phyloP scores from a whole-genome alignment of 1,140 invertebrate genomes.

The Drosophila subpulchrella region DNA sequence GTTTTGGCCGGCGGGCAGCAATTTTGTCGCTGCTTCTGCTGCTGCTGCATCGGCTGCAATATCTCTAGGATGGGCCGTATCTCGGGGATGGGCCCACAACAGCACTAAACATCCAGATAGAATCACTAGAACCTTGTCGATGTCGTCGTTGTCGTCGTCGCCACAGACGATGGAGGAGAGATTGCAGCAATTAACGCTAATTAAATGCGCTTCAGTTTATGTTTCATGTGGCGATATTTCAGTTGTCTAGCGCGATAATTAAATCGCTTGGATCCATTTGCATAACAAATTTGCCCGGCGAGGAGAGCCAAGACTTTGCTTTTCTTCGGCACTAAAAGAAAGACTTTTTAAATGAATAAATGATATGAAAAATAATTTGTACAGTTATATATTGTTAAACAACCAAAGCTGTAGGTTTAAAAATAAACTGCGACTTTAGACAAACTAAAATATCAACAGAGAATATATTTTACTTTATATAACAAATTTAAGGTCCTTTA shows the following conservation, averaged over 20 bases:
- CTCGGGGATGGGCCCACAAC: constrained; percentile 34
- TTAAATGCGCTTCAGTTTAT: constrained; percentile 83
- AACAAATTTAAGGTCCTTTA: no score
- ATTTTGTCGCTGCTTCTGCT: constrained; percentile 68
- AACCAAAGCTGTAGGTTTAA: no score
- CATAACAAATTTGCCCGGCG: constrained; percentile 74
- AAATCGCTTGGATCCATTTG: constrained; percentile 77
- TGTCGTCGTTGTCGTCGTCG: constrained; percentile 35
- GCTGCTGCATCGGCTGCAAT: constrained; percentile 6
- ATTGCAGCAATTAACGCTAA: constrained; percentile 83
- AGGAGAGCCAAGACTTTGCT: constrained; percentile 6
- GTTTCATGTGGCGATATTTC: constrained; percentile 82
- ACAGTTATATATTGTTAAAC: no score
- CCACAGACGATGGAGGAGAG: constrained; percentile 65
- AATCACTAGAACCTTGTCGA: constrained; percentile 61
- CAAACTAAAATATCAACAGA: no score
- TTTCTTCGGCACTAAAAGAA: constrained; percentile 20
- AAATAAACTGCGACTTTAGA: no score
- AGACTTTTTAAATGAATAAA: neutral
- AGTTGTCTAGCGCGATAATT: constrained; percentile 83
- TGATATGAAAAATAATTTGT: no score
- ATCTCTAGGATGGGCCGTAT: constrained; percentile 5
- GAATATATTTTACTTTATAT: no score
- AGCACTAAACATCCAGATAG: constrained; percentile 53
- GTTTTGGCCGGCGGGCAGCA: constrained; percentile 81